Conservation (phyloP, 2,797 vertebrate species). For the Betta splendens region DNA sequence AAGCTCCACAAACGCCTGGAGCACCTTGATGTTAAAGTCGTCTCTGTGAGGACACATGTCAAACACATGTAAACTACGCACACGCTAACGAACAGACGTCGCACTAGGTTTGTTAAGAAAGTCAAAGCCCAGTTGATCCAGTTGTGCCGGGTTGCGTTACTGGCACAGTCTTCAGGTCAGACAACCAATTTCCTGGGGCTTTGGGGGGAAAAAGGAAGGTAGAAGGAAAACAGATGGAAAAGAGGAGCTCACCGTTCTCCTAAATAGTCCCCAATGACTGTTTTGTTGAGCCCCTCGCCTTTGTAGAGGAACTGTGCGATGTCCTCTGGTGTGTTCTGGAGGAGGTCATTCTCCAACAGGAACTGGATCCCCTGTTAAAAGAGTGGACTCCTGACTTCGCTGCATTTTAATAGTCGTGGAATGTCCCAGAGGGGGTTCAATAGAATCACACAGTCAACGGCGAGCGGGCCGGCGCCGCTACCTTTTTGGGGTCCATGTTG, state of each 20-base stretch:
- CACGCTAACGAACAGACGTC: conserved; percentile 3
- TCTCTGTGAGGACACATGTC: conserved; percentile 79
- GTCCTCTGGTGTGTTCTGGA: conserved; percentile 89
- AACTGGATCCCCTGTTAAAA: conserved; percentile 88
- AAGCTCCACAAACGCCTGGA: conserved; percentile 96
- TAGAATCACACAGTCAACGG: conserved; percentile 4
- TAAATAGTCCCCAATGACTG: conserved; percentile 93
- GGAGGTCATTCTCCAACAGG: conserved; percentile 90
- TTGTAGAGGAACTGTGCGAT: conserved; percentile 93
- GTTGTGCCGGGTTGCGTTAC: conserved; percentile 56
- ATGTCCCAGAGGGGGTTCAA: background rate
- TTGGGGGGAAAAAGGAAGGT: conserved; percentile 39
- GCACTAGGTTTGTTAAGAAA: conserved; percentile 12
- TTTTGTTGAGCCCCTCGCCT: conserved; percentile 94
- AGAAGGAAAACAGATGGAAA: conserved; percentile 36
- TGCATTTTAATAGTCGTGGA: conserved; percentile 14
- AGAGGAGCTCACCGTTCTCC: conserved; percentile 79
- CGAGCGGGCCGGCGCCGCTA: conserved; percentile 55
- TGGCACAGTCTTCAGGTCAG: conserved; percentile 54
- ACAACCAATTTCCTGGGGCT: conserved; percentile 68
- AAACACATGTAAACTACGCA: conserved; percentile 28
- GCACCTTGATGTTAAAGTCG: conserved; percentile 96
- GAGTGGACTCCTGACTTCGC: background rate
- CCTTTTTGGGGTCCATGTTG: conserved; percentile 96
- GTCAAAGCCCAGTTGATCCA: conserved; percentile 42